These are phyloP conservation scores for Oceanodroma tethys DNA, from an alignment of 2,113 vertebrate genomes.

Conservation along the genomic window DNA sequence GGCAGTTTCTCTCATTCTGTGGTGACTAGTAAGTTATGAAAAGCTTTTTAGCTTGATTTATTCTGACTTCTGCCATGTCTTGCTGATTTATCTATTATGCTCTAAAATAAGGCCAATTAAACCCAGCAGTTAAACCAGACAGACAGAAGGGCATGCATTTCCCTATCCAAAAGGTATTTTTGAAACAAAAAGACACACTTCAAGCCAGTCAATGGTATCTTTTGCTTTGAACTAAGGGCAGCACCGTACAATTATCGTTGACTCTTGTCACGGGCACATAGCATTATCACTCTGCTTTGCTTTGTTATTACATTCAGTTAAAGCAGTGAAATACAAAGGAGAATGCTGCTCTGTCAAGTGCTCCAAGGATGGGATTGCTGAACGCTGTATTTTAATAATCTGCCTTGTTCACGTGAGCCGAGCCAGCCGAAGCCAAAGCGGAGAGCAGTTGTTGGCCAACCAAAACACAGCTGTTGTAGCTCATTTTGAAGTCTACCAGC, in stretches of 20 bases:
- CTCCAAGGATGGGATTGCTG: not conserved
- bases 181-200: conserved; percentile 15
- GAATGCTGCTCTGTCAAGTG: not conserved
- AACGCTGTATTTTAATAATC: conserved; percentile 19
- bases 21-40: conserved; percentile 4
- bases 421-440: not conserved
- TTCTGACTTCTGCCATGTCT: conserved; percentile 4
- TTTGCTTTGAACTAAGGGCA: not conserved
- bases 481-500: conserved; percentile 31
- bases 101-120: conserved; percentile 43
- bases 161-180: not conserved
- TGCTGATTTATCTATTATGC: conserved; percentile 47
- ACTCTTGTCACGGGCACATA: not conserved
- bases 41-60: conserved; percentile 43
- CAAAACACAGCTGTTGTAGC: conserved; percentile 42
- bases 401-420: not conserved
- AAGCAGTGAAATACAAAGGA: conserved; percentile 4
- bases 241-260: not conserved
- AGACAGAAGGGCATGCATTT: not conserved
- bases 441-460: conserved; percentile 35
- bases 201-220: not conserved
- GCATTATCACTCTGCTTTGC: not conserved
- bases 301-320: not conserved
- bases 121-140: conserved; percentile 22
- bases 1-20: conserved; percentile 6